Evolutionary conservation across 2,888 invertebrate species (phyloP), one percentile per base, ranked within the genome.

Genomic region (Bombylius major): DNA sequence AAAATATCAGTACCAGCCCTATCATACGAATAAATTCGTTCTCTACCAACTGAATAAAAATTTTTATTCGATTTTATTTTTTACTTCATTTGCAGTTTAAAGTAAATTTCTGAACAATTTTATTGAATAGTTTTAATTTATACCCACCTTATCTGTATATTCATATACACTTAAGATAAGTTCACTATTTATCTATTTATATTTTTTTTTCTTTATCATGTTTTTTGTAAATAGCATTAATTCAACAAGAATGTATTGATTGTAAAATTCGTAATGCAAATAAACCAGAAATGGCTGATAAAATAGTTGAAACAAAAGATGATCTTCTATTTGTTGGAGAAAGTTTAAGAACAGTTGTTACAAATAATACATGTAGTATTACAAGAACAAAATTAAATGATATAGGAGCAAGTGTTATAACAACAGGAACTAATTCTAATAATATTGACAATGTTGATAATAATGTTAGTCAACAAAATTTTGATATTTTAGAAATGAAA

Each of bases 211-310:
- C 4, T 14, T 5, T 44, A 32, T 7, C 12, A 23, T 33, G n/a
- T 8, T 3, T 34, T 36, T 2, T 44, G 1, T 50, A 3, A 12
- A 5, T 48, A 71, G 73, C 8, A 42, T 42, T 42, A 4, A 8
- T 63, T 12, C 56, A 63, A 1, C 66, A 68, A 52, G 66, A 67
- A 12, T 73, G 73, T 51, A 61, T 65, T 4, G 68, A 69, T 44
- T 73, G 73, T 55, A 65, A 66, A 13, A 64, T 65, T 34, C 50
- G 57, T 31, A 68, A 68, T 55, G 59, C 66, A 2, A 63, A 65
- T 32, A 73, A 72, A 57, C 70, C 72, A 5, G 70, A 72, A 67
- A 74, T 66, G 67, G 70, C 70, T 31, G 75, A 74, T 59, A 74
- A 75, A 60, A 71, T 69, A 54, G 62, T 72, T 6, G 70, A 69